phyloP scores from a whole-genome alignment of 2,888 invertebrate genomes.

The Neria commutata region DNA sequence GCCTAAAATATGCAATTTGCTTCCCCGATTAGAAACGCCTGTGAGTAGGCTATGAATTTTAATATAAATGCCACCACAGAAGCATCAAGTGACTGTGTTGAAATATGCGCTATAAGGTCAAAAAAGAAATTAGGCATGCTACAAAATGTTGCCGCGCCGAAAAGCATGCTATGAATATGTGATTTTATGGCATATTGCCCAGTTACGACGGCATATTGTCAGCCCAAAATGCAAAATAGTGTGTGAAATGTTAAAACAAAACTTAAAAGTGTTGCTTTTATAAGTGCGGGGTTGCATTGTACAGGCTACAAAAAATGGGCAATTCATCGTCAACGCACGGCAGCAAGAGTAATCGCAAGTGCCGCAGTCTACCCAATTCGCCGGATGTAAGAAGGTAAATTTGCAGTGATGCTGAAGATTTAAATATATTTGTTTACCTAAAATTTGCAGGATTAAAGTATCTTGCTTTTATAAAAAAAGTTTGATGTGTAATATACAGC shows the following conservation, averaged over 20 bases:
- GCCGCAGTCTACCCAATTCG: conserved; percentile 78
- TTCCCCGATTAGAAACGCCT: neutral
- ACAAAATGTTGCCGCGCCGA: neutral
- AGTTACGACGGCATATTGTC: too few species aligned
- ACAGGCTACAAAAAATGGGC: conserved; percentile 45
- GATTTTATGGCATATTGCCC: too few species aligned
- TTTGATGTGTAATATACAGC: conserved; percentile 1
- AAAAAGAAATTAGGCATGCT: too few species aligned
- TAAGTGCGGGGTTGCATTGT: neutral
- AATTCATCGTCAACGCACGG: conserved; percentile 57
- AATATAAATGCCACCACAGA: neutral
- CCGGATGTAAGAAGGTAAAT: conserved; percentile 76
- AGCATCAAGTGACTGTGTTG: neutral
- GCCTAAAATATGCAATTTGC: neutral
- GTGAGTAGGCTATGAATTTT: neutral
- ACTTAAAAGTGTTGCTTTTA: neutral
- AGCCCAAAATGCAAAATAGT: too few species aligned
- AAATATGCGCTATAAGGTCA: too few species aligned
- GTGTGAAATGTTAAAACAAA: too few species aligned
- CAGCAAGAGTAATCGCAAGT: conserved; percentile 57
- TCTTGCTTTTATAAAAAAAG: conserved; percentile 3
- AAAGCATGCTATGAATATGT: neutral
- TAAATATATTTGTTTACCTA: conserved; percentile 14
- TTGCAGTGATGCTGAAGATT: neutral
- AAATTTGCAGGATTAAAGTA: neutral